phyloP scores from a whole-genome alignment of 2,888 invertebrate genomes.

The Drosophila trichaetosa region DNA sequence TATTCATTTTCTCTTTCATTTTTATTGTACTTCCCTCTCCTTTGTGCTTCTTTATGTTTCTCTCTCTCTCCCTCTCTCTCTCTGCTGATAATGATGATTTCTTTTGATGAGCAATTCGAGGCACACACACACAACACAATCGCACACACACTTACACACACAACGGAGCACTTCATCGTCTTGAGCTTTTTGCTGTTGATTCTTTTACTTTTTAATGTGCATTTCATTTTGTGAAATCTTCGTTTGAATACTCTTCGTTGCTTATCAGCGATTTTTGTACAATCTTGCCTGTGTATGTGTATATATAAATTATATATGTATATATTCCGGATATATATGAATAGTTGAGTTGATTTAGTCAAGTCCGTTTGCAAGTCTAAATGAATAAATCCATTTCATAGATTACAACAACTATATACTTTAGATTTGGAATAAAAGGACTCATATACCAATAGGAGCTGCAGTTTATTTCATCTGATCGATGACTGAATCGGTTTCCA shows the following conservation, averaged over 20 bases:
- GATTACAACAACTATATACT: too few species aligned
- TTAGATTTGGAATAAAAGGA: too few species aligned
- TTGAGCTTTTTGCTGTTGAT: slow-evolving; percentile 55
- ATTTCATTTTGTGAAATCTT: slow-evolving; percentile 5
- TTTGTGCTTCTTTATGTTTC: slow-evolving; percentile 9
- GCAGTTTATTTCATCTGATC: too few species aligned
- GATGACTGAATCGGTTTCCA: too few species aligned
- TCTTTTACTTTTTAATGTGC: background rate
- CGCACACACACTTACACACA: slow-evolving; percentile 7
- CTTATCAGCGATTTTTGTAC: slow-evolving; percentile 14
- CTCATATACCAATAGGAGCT: too few species aligned
- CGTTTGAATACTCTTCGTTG: slow-evolving; percentile 5
- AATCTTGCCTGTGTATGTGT: slow-evolving; percentile 3
- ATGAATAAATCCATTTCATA: too few species aligned
- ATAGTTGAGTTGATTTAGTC: background rate
- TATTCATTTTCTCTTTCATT: slow-evolving; percentile 36
- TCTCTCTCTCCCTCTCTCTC: slow-evolving; percentile 17
- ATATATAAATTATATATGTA: too few species aligned
- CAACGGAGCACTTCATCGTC: slow-evolving; percentile 47
- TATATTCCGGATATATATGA: background rate
- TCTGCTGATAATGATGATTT: slow-evolving; percentile 53
- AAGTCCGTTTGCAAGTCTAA: too few species aligned
- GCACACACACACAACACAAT: slow-evolving; percentile 15
- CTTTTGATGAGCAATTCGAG: slow-evolving; percentile 68
- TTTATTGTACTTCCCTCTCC: slow-evolving; percentile 25